Base-by-base conservation (phyloP, 1,140 invertebrate genomes). In the Phthorimaea operculella region DNA sequence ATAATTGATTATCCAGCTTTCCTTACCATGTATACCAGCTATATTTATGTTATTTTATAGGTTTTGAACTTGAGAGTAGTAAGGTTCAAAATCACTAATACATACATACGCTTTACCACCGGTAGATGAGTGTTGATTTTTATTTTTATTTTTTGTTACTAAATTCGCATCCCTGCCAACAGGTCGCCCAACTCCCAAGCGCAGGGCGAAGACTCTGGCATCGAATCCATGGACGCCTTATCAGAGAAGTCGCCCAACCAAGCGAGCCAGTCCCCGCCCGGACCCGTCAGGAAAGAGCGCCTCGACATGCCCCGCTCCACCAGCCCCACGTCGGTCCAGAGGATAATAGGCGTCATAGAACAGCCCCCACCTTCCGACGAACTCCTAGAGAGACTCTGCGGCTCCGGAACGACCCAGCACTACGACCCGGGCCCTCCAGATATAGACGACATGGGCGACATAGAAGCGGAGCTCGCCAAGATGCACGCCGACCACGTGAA, bases 231-330 rank as follows among this genome's bases (percentile, higher is more conserved):
- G 94, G 95, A 97, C 72, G 94, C 95, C 1, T 77, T 96, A 4
- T 96, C 94, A 17, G 95, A 97, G 70, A 97, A 97, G 74, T 95
- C 93, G 61, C 95, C 94, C 3, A 95, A 96, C 75, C 94, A 96
- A 74, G 91, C 89, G 33, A 87, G 88, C 54, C 88, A 89, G 63
- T 90, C 89, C 28, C 88, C 88, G 8, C 87, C 87, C 52, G 76
- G 77, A 0, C 76, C 76, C 3, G 74, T 78, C 61, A 58, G 75
- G 8, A 83, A 85, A 54, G 84, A 86, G 54, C 74, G 79, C 1
- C 68, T 83, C n/a, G 81, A 85, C 54, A 74, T 76, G 76, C 77
- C 77, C 4, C 61, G 74, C 9, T 78, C 78, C 17, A 81, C 78
- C 36, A 74, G 72, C 47, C 74, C 79, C 14, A 72, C 74, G 14